These are phyloP conservation scores for Lasiommata megera DNA, from an alignment of 2,888 invertebrate genomes.

Conservation along the genomic window DNA sequence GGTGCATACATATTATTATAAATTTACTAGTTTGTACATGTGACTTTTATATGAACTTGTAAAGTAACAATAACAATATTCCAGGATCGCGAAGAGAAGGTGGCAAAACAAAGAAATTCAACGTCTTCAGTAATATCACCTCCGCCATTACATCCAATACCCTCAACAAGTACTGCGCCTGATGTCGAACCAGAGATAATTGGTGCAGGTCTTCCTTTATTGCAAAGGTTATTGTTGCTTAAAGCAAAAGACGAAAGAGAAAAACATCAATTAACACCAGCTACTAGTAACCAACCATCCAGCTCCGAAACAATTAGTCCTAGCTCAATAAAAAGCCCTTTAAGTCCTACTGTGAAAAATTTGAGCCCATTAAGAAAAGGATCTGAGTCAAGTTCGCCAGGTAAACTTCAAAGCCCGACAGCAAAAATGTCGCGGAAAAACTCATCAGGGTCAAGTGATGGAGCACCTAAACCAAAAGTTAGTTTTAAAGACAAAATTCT, in stretches of 20 bases:
- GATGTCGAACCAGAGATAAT: conserved; percentile 83
- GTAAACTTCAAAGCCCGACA: conserved; percentile 73
- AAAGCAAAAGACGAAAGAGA: conserved; percentile 88
- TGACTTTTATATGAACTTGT: too few species aligned
- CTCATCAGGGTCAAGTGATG: conserved; percentile 71
- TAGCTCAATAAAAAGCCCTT: conserved; percentile 73
- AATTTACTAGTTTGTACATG: too few species aligned
- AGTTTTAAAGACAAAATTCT: conserved; percentile 83
- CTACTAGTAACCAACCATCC: conserved; percentile 70
- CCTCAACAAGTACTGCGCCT: conserved; percentile 82
- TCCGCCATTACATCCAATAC: conserved; percentile 79
- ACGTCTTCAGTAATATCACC: conserved; percentile 61
- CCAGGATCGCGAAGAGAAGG: conserved; percentile 78
- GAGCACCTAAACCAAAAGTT: conserved; percentile 77
- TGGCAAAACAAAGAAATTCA: conserved; percentile 68
- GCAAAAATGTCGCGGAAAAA: conserved; percentile 73
- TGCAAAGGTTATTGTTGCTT: conserved; percentile 87
- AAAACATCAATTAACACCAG: conserved; percentile 67
- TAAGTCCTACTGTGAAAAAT: conserved; percentile 75
- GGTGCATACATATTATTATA: conserved; percentile 54
- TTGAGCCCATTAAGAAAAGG: conserved; percentile 74
- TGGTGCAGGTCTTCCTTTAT: conserved; percentile 86
- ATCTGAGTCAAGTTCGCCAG: conserved; percentile 74
- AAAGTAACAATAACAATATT: conserved; percentile 22
- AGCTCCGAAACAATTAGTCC: conserved; percentile 78